A percentile compares a stretch with the other conserved stretches of the same genome.
These are phyloP conservation scores for Gymnosoma rotundatum DNA, from an alignment of 2,888 invertebrate species.

Conservation along the genomic window DNA sequence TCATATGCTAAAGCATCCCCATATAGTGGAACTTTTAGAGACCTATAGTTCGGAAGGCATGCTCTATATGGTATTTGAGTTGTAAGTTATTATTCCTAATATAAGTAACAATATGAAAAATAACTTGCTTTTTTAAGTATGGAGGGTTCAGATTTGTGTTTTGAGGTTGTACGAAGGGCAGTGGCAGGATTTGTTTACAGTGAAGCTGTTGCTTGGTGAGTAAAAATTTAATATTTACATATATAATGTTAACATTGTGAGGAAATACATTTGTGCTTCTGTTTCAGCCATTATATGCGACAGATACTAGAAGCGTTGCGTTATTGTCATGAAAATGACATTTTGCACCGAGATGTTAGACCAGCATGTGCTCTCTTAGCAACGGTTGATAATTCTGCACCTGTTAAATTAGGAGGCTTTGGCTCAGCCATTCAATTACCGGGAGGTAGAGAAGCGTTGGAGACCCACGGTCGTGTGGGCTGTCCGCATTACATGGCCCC, in stretches of 20 bases:
- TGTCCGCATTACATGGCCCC: conserved; percentile 99
- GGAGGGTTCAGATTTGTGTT: conserved; percentile 99
- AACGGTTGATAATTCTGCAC: conserved; percentile 98
- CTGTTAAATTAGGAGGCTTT: conserved; percentile 98
- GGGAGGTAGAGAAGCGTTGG: conserved; percentile 87
- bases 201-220: conserved; percentile 98
- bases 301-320: conserved; percentile 98
- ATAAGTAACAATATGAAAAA: neutral
- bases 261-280: neutral
- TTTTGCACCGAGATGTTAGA: conserved; percentile 98
- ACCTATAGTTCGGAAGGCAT: conserved; percentile 99
- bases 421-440: conserved; percentile 97
- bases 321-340: conserved; percentile 99
- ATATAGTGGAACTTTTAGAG: conserved; percentile 98
- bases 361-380: conserved; percentile 98
- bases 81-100: conserved; percentile 89
- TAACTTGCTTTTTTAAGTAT: conserved; percentile 86
- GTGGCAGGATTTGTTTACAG: conserved; percentile 99
- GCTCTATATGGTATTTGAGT: conserved; percentile 99
- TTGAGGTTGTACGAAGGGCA: conserved; percentile 98
- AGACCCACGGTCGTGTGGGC: conserved; percentile 90
- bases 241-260: neutral
- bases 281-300: conserved; percentile 96
- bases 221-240: conserved; percentile 47
- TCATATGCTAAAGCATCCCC: conserved; percentile 99